Evolutionary conservation across 2,797 vertebrate genomes (phyloP), one percentile per base, ranked within the genome.

Genomic region (Sebastes glaucus): DNA sequence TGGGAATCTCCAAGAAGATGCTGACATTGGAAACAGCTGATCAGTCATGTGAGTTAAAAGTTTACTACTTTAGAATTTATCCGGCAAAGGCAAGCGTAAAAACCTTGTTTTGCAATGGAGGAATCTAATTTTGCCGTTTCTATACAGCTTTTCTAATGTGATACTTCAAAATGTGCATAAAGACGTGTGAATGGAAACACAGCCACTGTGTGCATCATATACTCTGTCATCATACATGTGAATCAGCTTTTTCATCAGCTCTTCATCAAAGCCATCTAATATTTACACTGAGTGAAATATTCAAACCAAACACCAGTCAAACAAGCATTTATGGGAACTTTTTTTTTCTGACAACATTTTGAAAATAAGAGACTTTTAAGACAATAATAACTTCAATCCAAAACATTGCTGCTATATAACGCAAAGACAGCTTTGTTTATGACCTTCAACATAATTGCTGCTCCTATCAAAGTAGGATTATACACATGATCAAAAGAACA

Each of bases 401-500:
- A 59, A 66, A 32, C 18, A n/a, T 22, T 35, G 42, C 27, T 35
- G 14, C 4, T 53, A 18, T 56, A 57, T 22, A 11, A 55, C 28
- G n/a, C n/a, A 79, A 62, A 74, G 8, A 16, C 25, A 28, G 23
- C 11, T 49, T n/a, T 66, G 38, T 68, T 85, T 27, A 2, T 14
- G 14, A 20, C 23, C 57, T 85, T 84, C 11, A 62, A 52, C 28
- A 25, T 52, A 67, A 55, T 42, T 49, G n/a, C 52, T 64, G 33
- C 53, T 69, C 4, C 56, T 52, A n/a, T 70, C 10, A 52, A 63
- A 57, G 32, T 62, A 9, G 28, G 38, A 69, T 75, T 71, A 75
- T 6, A 56, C 10, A 78, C 71, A 55, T 32, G 55, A 76, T 74
- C 76, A 78, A 81, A 83, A 81, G 64, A 76, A 57, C 6, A 63